These are phyloP conservation scores for Drosophila pegasa DNA, from an alignment of 2,888 invertebrate species.

Conservation along the genomic window DNA sequence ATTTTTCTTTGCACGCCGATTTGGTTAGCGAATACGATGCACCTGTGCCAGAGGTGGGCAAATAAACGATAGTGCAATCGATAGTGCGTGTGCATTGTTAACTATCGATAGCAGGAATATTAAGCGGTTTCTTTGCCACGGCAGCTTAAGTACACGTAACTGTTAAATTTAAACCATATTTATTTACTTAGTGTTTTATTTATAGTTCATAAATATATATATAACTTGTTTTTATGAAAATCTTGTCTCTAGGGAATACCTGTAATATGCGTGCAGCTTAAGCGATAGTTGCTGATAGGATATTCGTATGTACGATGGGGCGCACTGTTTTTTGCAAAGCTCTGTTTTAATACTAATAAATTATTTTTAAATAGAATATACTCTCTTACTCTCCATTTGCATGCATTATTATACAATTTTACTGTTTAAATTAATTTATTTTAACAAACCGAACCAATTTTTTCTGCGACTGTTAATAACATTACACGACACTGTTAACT, in stretches of 20 bases:
- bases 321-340: neutral
- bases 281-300: neutral
- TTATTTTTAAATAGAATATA: neutral
- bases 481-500: neutral
- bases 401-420: neutral
- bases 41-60: constrained; percentile 44
- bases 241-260: neutral
- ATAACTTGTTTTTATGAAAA: neutral
- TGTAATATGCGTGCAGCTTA: no score
- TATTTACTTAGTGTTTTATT: neutral
- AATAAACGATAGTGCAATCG: constrained; percentile 7
- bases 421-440: neutral
- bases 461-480: constrained; percentile 8
- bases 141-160: no score
- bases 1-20: constrained; percentile 57
- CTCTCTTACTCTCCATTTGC: neutral
- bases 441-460: neutral
- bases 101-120: neutral
- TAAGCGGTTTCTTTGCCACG: no score
- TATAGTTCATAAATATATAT: neutral
- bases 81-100: neutral
- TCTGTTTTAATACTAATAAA: neutral
- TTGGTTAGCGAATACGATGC: constrained; percentile 58
- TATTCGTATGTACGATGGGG: neutral
- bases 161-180: neutral